Evolutionary conservation across 2,113 vertebrate genomes (phyloP), one percentile per base, ranked within the genome.

Genomic region (Grammomys surdaster): DNA sequence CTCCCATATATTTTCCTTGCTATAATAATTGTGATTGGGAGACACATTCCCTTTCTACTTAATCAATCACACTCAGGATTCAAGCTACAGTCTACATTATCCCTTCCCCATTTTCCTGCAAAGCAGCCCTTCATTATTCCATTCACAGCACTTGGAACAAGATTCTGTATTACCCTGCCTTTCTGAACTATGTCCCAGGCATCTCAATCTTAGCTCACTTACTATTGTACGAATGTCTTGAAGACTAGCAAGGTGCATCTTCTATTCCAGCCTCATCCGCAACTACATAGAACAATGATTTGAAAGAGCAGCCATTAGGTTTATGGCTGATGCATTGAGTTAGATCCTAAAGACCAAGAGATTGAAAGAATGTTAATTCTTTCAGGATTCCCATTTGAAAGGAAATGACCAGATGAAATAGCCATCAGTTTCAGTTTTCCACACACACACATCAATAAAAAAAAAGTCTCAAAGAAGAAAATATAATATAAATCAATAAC

Each of bases 401-500:
- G 13, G 48, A 54, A 70, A 56, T 54, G 14, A 40, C 77, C 17
- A 31, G 5, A 43, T 70, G 90, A 82, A 88, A 60, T 22, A 19
- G 58, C 4, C 48, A 92, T 48, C 7, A 9, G 70, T 75, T 92
- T 94, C n/a, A 60, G 33, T 70, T 91, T 56, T 56, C 2, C 51
- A 75, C 72, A 86, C 10, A 86, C 10, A 77, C 33, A 43, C 3
- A 14, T 26, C 48, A 95, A 48, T 56, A 10, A 86, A 95, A 48
- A 95, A 48, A 46, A 82, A 63, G 65, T 76, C 14, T 77, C 36
- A 65, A 96, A 73, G 13, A 91, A 40, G 9, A 72, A 97, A 89
- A 82, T 90, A 51, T n/a, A 94, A 75, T n/a, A 72, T 58, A 96
- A 86, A 92, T 60, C 19, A 63, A 26, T 94, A 58, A 88, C 88